Base-by-base conservation (phyloP, 2,888 invertebrate genomes). In the Nemapogon koenigi region DNA sequence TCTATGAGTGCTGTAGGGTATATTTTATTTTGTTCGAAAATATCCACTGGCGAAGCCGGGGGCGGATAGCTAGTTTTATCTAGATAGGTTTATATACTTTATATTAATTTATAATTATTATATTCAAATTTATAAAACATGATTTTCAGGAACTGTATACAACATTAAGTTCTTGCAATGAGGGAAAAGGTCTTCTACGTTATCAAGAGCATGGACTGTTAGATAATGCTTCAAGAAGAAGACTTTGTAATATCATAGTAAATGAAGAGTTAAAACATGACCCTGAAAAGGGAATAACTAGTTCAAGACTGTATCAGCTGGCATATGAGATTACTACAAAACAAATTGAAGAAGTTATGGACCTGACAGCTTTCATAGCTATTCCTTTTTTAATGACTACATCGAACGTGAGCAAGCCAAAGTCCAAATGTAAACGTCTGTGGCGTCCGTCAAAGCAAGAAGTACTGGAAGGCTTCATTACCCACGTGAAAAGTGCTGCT, bases 261-360 rank as follows among this genome's bases (percentile, higher is more conserved):
- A 11, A n/a, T 11, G 10, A 13, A 4, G 35, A 35, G 22, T 22
- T 19, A n/a, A n/a, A 19, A 35, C 11, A 35, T 6, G 22, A 35
- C 22, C 15, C 35, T n/a, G 22, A 35, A 8, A 22, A 10, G 10
- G 22, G n/a, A 19, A 35, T 35, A 11, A 10, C 35, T 8, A 11
- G 19, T 6, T 16, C 35, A 19, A 8, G 22, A 6, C 15, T 35
- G 10, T 22, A 11, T 11, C 35, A 22, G 13, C 22, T 18, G 14
- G 35, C 35, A 18, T 22, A 35, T 35, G 35, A 35, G 22, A 19
- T 35, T 13, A 11, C 19, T n/a, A n/a, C n/a, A n/a, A n/a, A n/a
- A n/a, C n/a, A n/a, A n/a, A 15, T 10, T 31, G n/a, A 13, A 4
- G 31, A 16, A 7, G 6, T 6, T 14, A 6, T 31, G 13, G 4